Percentiles rank a stretch among this genome's conserved stretches.
Evolutionary conservation across 2,888 invertebrate genomes (phyloP).

Genomic region (Oscheius myriophilus): DNA sequence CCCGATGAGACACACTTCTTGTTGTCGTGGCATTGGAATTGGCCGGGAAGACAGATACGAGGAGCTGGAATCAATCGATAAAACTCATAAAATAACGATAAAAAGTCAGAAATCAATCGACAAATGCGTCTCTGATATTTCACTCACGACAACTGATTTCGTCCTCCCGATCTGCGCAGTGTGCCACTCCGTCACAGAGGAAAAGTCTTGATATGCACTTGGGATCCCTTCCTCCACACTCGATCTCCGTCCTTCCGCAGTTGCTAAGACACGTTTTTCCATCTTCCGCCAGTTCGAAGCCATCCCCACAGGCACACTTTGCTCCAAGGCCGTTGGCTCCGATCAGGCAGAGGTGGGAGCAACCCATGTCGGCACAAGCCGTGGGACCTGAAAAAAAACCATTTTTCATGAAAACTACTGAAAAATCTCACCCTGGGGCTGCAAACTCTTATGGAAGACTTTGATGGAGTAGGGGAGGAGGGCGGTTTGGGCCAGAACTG

Average conservation of each 20-base stretch:
- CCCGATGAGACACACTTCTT: conserved; percentile 73
- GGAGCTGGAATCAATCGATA: conserved; percentile 60
- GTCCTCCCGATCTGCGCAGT: conserved; percentile 61
- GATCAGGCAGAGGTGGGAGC: conserved; percentile 89
- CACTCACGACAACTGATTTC: conserved; percentile 65
- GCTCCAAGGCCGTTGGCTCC: conserved; percentile 69
- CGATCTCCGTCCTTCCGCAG: conserved; percentile 54
- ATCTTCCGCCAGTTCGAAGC: conserved; percentile 58
- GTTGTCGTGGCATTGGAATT: conserved; percentile 90
- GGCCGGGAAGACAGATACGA: conserved; percentile 86
- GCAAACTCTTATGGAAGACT: conserved; percentile 90
- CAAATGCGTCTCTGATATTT: no score
- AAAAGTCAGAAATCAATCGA: no score
- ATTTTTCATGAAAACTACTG: not conserved
- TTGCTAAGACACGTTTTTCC: conserved; percentile 55
- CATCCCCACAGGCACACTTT: conserved; percentile 64
- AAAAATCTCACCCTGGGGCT: conserved; percentile 77
- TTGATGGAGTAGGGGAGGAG: conserved; percentile 93
- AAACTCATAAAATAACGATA: not conserved
- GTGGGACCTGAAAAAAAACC: conserved; percentile 57
- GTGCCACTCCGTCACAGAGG: conserved; percentile 62
- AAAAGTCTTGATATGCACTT: conserved; percentile 63
- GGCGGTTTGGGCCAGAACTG: conserved; percentile 90
- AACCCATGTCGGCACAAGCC: conserved; percentile 80
- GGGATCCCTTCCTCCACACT: conserved; percentile 65